Evolutionary conservation across 2,113 vertebrate species (phyloP), one percentile per base, ranked within the genome.

Genomic region (Amphiprion percula): DNA sequence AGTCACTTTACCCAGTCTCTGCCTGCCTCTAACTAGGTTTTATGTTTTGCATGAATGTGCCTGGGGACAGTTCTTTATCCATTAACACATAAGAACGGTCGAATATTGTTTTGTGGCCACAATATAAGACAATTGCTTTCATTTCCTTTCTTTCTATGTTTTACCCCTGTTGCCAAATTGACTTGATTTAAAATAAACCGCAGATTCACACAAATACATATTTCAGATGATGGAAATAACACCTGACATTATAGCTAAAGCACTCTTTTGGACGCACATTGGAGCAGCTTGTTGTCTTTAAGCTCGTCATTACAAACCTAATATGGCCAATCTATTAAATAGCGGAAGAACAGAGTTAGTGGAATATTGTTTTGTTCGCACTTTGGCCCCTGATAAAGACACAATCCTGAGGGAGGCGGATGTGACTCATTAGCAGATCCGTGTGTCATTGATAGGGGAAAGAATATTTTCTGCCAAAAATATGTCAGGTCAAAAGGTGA

Each of bases 291-390:
- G 74, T 56, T 66, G 81, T 89, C 67, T 79, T 74, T 68, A 86
- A 82, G 55, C 54, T 61, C 33, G 62, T 84, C 82, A 90, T 91
- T 91, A 87, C 58, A 77, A 83, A 85, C 73, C 76, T 76, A 81
- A 91, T 87, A 72, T 71, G 28, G 59, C 70, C 78, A 54, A 41
- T 68, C 69, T 87, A 84, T 91, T 92, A 87, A 77, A 67, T 26
- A 68, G 84, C 87, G 90, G 92, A 94, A 91, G 69, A 80, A 62
- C 84, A 75, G 44, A 68, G 83, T 93, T 91, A 91, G 78, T 26
- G 47, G 59, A 59, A 92, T 86, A 87, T 92, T 92, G 91, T 90
- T 91, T 87, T 92, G 63, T 49, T 76, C 69, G 72, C 85, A 90
- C 77, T 66, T 77, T 83, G 79, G 79, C 89, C 83, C 73, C 75